Base-by-base conservation (phyloP, 2,113 vertebrate genomes). In the Trochalopteron elliotii region DNA sequence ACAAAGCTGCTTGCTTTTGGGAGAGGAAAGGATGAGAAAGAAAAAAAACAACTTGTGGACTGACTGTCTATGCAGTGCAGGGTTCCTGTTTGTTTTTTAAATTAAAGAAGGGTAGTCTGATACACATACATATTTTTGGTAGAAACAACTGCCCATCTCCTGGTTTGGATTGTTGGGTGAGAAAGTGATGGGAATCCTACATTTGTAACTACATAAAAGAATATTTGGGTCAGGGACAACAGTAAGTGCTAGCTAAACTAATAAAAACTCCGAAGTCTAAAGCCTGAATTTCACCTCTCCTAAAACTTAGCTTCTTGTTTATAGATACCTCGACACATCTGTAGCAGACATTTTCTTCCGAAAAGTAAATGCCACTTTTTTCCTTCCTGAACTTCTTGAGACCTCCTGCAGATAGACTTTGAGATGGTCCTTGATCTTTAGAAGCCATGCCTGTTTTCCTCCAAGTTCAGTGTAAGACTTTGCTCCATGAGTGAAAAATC, bases 361-460 rank as follows among this genome's bases (percentile, higher is more conserved):
- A 95, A 99, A 99, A 22, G 98, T 97, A 83, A 97, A 98, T 63
- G 97, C 75, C 37, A 97, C 94, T 94, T 98, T 99, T 94, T 96
- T 99, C 90, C 98, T 98, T 63, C 97, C 98, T 7, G 96, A 89
- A 23, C 97, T 96, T 28, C 98, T 98, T 53, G 99, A 99, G 74
- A 98, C 98, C 96, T 99, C 99, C 95, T 99, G 99, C 93, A 99
- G 98, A 93, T 99, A 99, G 4, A 98, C 98, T 97, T 98, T 99
- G 89, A 99, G 98, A 95, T 99, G 99, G 80, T 99, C 99, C 96
- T 99, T 99, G 95, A 99, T 99, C 89, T 99, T 98, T 28, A 99
- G 97, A 90, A 99, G 97, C 99, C 99, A 99, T 0, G 97, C 97
- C 89, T 99, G 99, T 85, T 98, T 98, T 89, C 98, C 98, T 83